A percentile compares a stretch with the other conserved stretches of the same genome.
These are phyloP conservation scores for Galeopterus variegatus DNA, from an alignment of 2,113 vertebrate species.

Conservation along the genomic window DNA sequence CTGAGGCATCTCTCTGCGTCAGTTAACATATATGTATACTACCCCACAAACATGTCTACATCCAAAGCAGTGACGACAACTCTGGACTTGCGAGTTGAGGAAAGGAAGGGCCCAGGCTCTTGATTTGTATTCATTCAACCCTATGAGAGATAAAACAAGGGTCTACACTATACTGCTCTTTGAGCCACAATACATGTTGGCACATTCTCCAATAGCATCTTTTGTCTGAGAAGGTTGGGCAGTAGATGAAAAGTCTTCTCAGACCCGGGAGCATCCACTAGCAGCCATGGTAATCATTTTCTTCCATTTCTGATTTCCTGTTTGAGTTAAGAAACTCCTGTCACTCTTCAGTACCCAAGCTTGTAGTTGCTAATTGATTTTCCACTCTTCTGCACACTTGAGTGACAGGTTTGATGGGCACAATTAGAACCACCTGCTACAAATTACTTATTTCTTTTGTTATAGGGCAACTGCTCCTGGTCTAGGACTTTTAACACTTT, in stretches of 20 bases:
- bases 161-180: background rate
- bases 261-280: background rate
- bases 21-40: background rate
- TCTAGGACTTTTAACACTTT: constrained; percentile 76
- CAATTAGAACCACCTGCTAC: constrained; percentile 84
- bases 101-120: background rate
- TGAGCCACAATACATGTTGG: background rate
- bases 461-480: constrained; percentile 30
- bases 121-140: background rate
- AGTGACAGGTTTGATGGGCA: constrained; percentile 78
- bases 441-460: constrained; percentile 78
- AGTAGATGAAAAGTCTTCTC: background rate
- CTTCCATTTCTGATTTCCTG: constrained; percentile 66
- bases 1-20: background rate
- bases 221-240: constrained; percentile 40
- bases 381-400: constrained; percentile 80
- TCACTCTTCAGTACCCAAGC: constrained; percentile 69
- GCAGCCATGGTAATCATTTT: constrained; percentile 49
- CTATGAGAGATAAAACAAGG: background rate
- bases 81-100: background rate
- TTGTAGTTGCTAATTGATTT: constrained; percentile 83
- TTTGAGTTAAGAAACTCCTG: constrained; percentile 58
- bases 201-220: background rate
- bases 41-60: background rate
- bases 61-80: background rate